A percentile compares a stretch with the other conserved stretches of the same genome.
Evolutionary conservation across 2,797 vertebrate genomes (phyloP).

Genomic region (Tiaroga cobitis): DNA sequence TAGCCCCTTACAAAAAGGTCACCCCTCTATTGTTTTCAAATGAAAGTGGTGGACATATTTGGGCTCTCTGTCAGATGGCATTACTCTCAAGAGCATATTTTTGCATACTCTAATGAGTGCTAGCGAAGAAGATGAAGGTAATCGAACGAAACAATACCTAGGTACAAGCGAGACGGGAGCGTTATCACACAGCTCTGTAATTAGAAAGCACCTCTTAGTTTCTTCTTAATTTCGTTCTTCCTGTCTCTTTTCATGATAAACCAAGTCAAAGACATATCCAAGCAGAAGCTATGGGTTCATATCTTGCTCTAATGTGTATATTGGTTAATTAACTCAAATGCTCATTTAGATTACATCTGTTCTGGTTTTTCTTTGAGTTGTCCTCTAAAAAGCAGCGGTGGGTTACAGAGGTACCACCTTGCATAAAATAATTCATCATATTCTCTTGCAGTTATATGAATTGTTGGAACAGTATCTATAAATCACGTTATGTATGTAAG

Average conservation of each 20-base stretch:
- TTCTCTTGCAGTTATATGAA: slow-evolving; percentile 26
- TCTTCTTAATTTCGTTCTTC: slow-evolving; percentile 30
- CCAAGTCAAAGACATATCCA: slow-evolving; percentile 46
- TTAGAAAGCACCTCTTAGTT: slow-evolving; percentile 63
- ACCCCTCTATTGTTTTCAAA: slow-evolving; percentile 57
- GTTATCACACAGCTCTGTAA: slow-evolving; percentile 75
- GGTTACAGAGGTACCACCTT: slow-evolving; percentile 39
- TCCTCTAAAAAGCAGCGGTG: slow-evolving; percentile 27
- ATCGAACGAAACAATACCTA: slow-evolving; percentile 69
- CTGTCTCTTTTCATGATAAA: slow-evolving; percentile 41
- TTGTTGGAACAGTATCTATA: slow-evolving; percentile 24
- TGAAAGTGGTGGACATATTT: slow-evolving; percentile 53
- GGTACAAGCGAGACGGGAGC: slow-evolving; percentile 63
- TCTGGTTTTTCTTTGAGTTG: slow-evolving; percentile 14
- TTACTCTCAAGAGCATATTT: slow-evolving; percentile 65
- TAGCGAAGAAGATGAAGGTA: slow-evolving; percentile 66
- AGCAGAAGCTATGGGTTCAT: slow-evolving; percentile 20
- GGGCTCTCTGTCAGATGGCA: slow-evolving; percentile 64
- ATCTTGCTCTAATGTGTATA: slow-evolving; percentile 33
- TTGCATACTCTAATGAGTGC: slow-evolving; percentile 70
- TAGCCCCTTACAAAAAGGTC: slow-evolving; percentile 53
- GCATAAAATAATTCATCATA: slow-evolving; percentile 34
- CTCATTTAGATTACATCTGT: slow-evolving; percentile 49
- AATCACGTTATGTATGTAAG: slow-evolving; percentile 27
- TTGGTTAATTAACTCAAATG: slow-evolving; percentile 51